Percentiles rank a stretch among this genome's conserved stretches.
phyloP scores from a whole-genome alignment of 2,888 invertebrate genomes.

The Clostera curtula region DNA sequence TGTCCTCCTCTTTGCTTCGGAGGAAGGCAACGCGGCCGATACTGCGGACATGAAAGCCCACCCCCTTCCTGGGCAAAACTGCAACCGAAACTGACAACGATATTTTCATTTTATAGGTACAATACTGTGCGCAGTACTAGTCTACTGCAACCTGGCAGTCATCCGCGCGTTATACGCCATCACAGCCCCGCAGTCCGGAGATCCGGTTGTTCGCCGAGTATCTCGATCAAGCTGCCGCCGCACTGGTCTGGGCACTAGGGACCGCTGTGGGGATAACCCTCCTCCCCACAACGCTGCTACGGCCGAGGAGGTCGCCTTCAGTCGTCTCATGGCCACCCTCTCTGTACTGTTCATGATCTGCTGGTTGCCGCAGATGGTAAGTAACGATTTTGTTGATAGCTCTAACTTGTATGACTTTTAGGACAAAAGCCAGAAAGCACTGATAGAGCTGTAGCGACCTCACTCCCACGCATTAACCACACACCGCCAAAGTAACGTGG shows the following conservation, averaged over 20 bases:
- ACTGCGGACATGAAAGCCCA: no score
- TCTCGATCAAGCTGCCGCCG: constrained; percentile 53
- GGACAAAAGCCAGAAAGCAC: not conserved
- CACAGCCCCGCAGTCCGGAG: constrained; percentile 47
- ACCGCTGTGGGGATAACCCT: constrained; percentile 35
- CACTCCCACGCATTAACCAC: no score
- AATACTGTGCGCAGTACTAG: constrained; percentile 82
- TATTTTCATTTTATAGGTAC: constrained; percentile 69
- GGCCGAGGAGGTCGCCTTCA: constrained; percentile 89
- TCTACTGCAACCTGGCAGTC: constrained; percentile 88
- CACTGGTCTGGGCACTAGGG: constrained; percentile 24
- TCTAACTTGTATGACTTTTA: not conserved
- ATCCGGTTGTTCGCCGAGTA: constrained; percentile 50
- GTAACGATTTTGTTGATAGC: constrained; percentile 14
- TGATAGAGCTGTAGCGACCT: no score
- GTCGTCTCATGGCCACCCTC: constrained; percentile 87
- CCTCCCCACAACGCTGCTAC: constrained; percentile 73
- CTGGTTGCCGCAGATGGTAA: constrained; percentile 93
- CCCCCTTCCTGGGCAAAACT: no score
- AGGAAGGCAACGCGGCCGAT: no score
- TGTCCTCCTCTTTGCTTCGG: no score
- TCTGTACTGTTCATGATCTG: constrained; percentile 88
- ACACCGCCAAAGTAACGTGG: no score
- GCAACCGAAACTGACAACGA: no score
- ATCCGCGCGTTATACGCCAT: constrained; percentile 82